Percentiles rank a stretch among this genome's conserved stretches.
Evolutionary conservation across 1,140 invertebrate species (phyloP).

Genomic region (Thalassaphorura encarpata): DNA sequence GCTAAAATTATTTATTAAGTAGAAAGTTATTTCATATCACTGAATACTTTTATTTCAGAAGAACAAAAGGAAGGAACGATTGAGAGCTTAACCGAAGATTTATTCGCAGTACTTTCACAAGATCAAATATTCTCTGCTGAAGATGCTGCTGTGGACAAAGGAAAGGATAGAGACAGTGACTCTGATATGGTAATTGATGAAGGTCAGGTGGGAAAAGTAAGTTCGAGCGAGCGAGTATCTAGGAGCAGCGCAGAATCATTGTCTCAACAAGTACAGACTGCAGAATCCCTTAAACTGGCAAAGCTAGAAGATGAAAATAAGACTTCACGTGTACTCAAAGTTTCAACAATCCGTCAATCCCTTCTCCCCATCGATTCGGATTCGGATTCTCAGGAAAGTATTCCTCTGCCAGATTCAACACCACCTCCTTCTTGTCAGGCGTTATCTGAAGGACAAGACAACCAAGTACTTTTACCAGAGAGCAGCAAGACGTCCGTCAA

Average conservation of each 20-base stretch:
- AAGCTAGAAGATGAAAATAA: background rate
- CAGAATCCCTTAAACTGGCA: slow-evolving; percentile 15
- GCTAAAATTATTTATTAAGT: no score
- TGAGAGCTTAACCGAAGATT: no score
- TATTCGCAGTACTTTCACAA: no score
- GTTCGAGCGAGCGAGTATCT: background rate
- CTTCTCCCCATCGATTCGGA: background rate
- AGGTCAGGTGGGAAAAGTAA: background rate
- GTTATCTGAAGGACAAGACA: background rate
- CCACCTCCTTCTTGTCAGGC: slow-evolving; percentile 7
- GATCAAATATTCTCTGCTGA: no score
- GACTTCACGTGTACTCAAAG: slow-evolving; percentile 12
- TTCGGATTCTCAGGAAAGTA: slow-evolving; percentile 18
- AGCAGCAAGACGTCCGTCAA: background rate
- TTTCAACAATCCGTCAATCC: background rate
- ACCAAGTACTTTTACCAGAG: background rate
- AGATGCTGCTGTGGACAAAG: background rate
- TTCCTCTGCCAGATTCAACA: slow-evolving; percentile 25
- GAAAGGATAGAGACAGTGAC: slow-evolving; percentile 30
- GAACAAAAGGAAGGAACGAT: no score
- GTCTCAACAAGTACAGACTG: no score
- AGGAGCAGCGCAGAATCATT: slow-evolving; percentile 7
- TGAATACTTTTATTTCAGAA: no score
- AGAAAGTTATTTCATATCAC: no score
- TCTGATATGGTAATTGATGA: slow-evolving; percentile 35